Base-by-base conservation (phyloP, 2,888 invertebrate species). In the Dusona sp. region DNA sequence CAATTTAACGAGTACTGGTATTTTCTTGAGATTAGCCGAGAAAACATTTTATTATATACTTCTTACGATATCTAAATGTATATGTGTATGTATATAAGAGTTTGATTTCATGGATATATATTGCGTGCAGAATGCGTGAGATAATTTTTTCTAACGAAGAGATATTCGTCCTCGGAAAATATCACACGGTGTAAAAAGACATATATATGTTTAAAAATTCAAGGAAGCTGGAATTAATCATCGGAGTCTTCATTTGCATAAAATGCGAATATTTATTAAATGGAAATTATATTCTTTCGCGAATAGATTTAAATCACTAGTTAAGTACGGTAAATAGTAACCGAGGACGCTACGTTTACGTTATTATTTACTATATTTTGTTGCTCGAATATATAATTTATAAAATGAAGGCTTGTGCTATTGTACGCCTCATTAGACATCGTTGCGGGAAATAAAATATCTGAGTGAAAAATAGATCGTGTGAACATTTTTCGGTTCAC, bases 11-110 rank as follows among this genome's bases (percentile, higher is more conserved):
- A 79, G 70, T 57, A 70, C 67, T 81, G 64, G 61, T 73, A 82
- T 85, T 85, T 85, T 85, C 73, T 68, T 74, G 79, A 67, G 82
- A 85, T 85, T 82, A 85, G 85, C 82, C 82, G 79, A 82, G 79
- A 79, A 85, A 85, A 70, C 42, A 8, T 82, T 82, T 81, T 68
- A 79, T 82, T 73, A 78, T 82, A 79, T 78, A 61, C 48, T 25
- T 67, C 29, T 22, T 42, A 64, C 48, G 29, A 61, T 61, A 29
- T 48, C 75, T 13, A 25, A 9, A 16, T 57, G 42, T 74, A 42
- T 38, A 45, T 51, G 42, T 67, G 42, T 70, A 45, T 45, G 16
- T 61, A 61, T 45, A 72, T 48, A 79, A 67, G 57, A 33, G 57
- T 70, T 13, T 48, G 33, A 33, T 74, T 51, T 38, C 13, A 36